Evolutionary conservation across 2,888 invertebrate genomes (phyloP), one percentile per base, ranked within the genome.

Genomic region (Lapara coniferarum): DNA sequence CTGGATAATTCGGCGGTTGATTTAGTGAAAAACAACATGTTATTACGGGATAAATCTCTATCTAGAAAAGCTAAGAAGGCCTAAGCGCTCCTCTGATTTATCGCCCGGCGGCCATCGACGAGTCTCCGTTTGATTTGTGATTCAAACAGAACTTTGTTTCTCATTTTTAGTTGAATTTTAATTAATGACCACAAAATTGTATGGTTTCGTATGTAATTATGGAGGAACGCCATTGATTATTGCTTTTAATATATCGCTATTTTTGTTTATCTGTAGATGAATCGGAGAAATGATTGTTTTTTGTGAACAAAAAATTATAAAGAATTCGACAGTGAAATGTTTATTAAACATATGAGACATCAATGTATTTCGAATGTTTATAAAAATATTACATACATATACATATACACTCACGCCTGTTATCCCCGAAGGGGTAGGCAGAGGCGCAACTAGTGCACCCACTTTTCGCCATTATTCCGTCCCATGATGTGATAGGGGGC

Each of bases 31-130:
- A 91, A 87, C 90, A 93, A 92, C 92, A 82, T 93, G 92, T 92
- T 93, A 93, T 93, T 93, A 93, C 84, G 86, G 92, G 92, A 93
- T 93, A 93, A 93, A 93, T 93, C 93, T 93, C 89, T 93, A 93
- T 93, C 93, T 93, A 93, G 93, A 92, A 93, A 93, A 92, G 92
- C 92, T 93, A 92, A 93, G 92, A 90, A 92, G 92, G 90, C 91
- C 92, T 93, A 93, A 93, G 91, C 90, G 88, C 89, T 85, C 84
- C 82, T 71, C 86, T 91, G 93, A 93, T 93, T 93, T 93, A 93
- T 89, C 80, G 82, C 79, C 84, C 88, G 77, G 78, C 80, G 85
- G 90, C 90, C 82, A 89, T 89, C 88, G 86, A 85, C 88, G 87
- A 87, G 85, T 73, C 88, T 86, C 84, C 84, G 74, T 88, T 89